Percentiles rank a stretch among this genome's conserved stretches.
Evolutionary conservation across 1,140 invertebrate genomes (phyloP).

Genomic region (Zaprionus kolodkinae): DNA sequence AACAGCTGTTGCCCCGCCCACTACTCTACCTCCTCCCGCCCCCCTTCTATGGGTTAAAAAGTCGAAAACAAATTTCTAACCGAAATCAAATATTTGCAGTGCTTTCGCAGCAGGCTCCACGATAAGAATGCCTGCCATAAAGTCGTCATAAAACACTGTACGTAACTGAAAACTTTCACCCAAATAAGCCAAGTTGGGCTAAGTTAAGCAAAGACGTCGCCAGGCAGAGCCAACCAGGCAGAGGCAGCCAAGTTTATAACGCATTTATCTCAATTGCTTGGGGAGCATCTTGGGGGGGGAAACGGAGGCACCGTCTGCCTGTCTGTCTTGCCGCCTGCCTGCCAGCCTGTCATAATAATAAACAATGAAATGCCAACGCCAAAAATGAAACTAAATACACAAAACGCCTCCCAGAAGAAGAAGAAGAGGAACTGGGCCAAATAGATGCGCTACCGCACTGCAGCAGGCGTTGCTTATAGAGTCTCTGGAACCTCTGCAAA

Average conservation of each 20-base stretch:
- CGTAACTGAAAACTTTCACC: constrained; percentile 50
- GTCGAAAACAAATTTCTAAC: constrained; percentile 23
- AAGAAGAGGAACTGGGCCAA: constrained; percentile 55
- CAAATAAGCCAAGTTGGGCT: constrained; percentile 16
- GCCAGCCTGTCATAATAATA: constrained; percentile 63
- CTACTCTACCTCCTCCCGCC: too few relatives aligned
- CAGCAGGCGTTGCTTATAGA: constrained; percentile 20
- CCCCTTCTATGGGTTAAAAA: constrained; percentile 33
- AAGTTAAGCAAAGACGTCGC: neutral
- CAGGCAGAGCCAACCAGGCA: constrained; percentile 6
- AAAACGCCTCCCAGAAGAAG: constrained; percentile 14
- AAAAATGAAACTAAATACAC: constrained; percentile 76
- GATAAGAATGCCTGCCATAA: constrained; percentile 60
- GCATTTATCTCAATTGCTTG: constrained; percentile 75
- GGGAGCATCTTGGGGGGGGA: constrained; percentile 18
- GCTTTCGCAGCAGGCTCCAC: constrained; percentile 25
- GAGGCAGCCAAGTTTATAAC: constrained; percentile 60
- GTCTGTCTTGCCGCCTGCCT: constrained; percentile 17
- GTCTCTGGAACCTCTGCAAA: neutral
- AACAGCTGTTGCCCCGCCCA: neutral
- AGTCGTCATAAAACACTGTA: constrained; percentile 43
- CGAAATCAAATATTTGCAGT: constrained; percentile 42
- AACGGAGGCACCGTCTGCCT: neutral
- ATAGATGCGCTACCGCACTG: constrained; percentile 37
- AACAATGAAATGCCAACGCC: constrained; percentile 78